These are phyloP conservation scores for Limnephilus rhombicus DNA, from an alignment of 2,888 invertebrate genomes.

Conservation along the genomic window DNA sequence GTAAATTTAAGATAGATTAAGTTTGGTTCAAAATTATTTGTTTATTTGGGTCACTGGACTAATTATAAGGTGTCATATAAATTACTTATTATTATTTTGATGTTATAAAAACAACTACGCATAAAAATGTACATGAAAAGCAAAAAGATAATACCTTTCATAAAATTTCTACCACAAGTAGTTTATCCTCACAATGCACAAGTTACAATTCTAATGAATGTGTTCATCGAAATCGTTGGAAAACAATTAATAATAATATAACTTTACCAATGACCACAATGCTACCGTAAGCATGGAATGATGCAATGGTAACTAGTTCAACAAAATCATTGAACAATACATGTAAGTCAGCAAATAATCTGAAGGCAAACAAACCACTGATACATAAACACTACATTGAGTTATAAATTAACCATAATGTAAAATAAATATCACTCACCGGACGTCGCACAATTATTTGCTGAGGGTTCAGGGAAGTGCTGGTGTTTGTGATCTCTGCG, in stretches of 20 bases:
- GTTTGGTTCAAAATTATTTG: background rate
- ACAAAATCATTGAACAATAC: background rate
- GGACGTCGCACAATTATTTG: conserved; percentile 77
- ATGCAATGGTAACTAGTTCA: background rate
- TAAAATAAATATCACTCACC: conserved; percentile 70
- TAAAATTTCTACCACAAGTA: background rate
- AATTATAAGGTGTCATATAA: background rate
- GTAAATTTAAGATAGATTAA: background rate
- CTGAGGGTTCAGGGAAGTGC: conserved; percentile 76
- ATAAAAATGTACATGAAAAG: background rate
- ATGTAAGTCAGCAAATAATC: background rate
- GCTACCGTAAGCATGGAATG: background rate
- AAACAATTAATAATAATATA: no score
- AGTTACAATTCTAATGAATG: background rate
- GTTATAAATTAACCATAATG: background rate
- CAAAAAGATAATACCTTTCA: background rate
- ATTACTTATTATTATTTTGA: background rate
- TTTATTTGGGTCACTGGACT: background rate
- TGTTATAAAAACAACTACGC: background rate
- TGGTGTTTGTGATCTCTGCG: conserved; percentile 74
- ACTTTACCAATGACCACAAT: background rate
- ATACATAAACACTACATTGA: background rate
- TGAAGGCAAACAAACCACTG: background rate
- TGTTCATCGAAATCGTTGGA: no score
- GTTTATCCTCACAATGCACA: background rate